Evolutionary conservation across 1,140 invertebrate species (phyloP).

Genomic region (Drosophila nebulosa): DNA sequence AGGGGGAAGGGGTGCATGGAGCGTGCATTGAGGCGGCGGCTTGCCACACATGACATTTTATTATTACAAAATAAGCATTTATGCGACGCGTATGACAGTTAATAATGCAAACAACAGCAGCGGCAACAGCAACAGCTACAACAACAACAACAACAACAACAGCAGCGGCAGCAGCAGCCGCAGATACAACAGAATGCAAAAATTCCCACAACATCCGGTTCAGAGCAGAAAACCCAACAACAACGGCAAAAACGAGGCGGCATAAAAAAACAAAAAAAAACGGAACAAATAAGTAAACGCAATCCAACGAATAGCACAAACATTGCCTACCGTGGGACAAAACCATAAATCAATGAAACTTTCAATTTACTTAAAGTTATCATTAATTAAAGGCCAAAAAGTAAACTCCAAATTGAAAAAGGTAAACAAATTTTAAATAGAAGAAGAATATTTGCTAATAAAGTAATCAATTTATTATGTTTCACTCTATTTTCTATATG

Average conservation of each 20-base stretch:
- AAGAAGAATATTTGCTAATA: too few relatives aligned
- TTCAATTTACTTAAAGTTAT: too few relatives aligned
- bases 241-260: conserved; percentile 18
- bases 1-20: conserved; percentile 4
- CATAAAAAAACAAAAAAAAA: conserved; percentile 54
- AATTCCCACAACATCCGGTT: conserved; percentile 79
- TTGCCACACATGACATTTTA: conserved; percentile 69
- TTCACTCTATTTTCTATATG: too few relatives aligned
- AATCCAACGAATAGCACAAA: conserved; percentile 18
- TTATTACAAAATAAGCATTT: conserved; percentile 79
- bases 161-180: background rate
- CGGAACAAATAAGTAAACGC: conserved; percentile 74
- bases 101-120: conserved; percentile 61
- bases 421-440: too few relatives aligned
- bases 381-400: too few relatives aligned
- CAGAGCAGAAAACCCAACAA: conserved; percentile 49
- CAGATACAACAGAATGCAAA: conserved; percentile 61
- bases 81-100: conserved; percentile 70
- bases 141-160: conserved; percentile 16
- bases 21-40: conserved; percentile 32
- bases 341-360: background rate
- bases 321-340: conserved; percentile 36
- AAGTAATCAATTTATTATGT: too few relatives aligned
- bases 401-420: too few relatives aligned
- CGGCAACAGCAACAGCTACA: conserved; percentile 25